These are phyloP conservation scores for Apistogramma diplotaenia DNA, from an alignment of 2,113 vertebrate genomes.

Conservation along the genomic window DNA sequence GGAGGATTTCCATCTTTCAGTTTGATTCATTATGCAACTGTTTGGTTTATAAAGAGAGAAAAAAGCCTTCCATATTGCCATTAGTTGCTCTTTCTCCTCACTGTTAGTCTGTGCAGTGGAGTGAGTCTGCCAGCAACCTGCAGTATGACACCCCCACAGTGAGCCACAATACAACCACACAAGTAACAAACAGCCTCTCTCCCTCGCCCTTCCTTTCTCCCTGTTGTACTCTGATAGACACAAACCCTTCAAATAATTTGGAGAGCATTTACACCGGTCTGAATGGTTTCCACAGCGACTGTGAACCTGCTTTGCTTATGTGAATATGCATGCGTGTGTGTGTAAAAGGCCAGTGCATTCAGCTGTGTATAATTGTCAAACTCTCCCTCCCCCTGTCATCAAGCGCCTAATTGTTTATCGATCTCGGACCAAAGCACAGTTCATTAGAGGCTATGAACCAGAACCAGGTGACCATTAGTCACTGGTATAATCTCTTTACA, in stretches of 20 bases:
- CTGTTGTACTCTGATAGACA: slow-evolving; percentile 39
- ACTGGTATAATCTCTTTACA: background rate
- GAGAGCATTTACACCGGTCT: slow-evolving; percentile 44
- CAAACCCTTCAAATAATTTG: slow-evolving; percentile 52
- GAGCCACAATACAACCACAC: slow-evolving; percentile 61
- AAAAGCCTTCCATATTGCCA: slow-evolving; percentile 3
- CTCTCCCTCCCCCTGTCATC: background rate
- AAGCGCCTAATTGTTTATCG: background rate
- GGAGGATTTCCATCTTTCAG: background rate
- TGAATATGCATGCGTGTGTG: background rate
- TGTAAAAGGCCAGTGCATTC: background rate
- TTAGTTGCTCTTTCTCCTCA: slow-evolving; percentile 13
- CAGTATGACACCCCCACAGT: slow-evolving; percentile 74
- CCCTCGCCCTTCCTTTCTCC: background rate
- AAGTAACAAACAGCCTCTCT: slow-evolving; percentile 44
- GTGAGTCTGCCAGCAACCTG: slow-evolving; percentile 58
- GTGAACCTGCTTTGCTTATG: background rate
- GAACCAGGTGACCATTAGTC: background rate
- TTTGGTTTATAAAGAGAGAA: background rate
- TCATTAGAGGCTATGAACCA: slow-evolving; percentile 4
- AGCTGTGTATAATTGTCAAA: slow-evolving; percentile 4
- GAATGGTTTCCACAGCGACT: slow-evolving; percentile 68
- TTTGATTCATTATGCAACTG: background rate
- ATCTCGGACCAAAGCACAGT: slow-evolving; percentile 1
- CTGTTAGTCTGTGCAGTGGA: slow-evolving; percentile 29